phyloP scores from a whole-genome alignment of 2,888 invertebrate genomes.

The Linnaemya tessellans region DNA sequence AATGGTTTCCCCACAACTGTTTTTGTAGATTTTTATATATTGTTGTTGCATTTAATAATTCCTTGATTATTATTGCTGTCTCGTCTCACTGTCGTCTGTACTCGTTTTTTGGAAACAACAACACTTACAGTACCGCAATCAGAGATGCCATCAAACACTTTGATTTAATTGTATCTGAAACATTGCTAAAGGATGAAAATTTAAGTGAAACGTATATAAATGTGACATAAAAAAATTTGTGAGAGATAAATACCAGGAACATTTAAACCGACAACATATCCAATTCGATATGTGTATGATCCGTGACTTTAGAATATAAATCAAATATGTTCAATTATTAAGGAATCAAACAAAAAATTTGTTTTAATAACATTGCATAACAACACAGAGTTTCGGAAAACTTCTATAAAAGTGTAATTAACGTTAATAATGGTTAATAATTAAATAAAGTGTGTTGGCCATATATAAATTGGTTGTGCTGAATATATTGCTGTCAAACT shows the following conservation, averaged over 20 bases:
- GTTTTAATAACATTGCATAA: too few species aligned
- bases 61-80: conserved; percentile 65
- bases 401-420: too few species aligned
- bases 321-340: too few species aligned
- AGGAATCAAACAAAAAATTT: too few species aligned
- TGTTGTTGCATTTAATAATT: conserved; percentile 58
- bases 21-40: conserved; percentile 28
- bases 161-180: conserved; percentile 10
- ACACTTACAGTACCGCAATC: conserved; percentile 46
- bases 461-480: too few species aligned
- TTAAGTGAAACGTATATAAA: neutral
- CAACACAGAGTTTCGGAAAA: too few species aligned
- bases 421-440: too few species aligned
- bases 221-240: neutral
- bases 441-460: too few species aligned
- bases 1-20: conserved; percentile 52
- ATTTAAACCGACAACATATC: too few species aligned
- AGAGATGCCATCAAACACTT: conserved; percentile 43
- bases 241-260: neutral
- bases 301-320: too few species aligned
- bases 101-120: conserved; percentile 57
- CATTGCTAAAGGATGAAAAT: neutral
- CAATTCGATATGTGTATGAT: too few species aligned
- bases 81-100: conserved; percentile 67
- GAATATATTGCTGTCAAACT: too few species aligned